Conservation (phyloP, 1,140 invertebrate genomes). For the Branchinecta lindahli region DNA sequence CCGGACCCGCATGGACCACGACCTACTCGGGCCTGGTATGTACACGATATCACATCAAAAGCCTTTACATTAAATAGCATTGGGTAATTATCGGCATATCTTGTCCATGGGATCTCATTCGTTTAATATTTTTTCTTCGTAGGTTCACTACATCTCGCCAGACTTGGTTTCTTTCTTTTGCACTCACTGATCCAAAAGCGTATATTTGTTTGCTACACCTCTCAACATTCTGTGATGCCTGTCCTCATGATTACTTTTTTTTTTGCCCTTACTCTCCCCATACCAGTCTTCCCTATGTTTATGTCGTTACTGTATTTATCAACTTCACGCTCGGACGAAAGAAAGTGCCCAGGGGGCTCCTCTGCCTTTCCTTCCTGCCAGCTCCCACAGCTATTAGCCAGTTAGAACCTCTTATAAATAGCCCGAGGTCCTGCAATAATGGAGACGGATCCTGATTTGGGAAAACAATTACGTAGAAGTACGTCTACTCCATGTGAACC, state of each 20-base stretch:
- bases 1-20: too few relatives aligned
- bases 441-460: not conserved
- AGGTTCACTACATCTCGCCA: not conserved
- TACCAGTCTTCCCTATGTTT: not conserved
- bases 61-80: too few relatives aligned
- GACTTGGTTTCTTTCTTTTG: not conserved
- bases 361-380: not conserved
- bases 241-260: not conserved
- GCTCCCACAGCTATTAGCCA: not conserved
- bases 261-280: not conserved
- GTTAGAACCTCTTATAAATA: constrained; percentile 7
- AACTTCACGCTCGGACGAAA: not conserved
- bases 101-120: too few relatives aligned
- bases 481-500: not conserved
- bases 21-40: too few relatives aligned
- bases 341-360: not conserved
- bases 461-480: not conserved
- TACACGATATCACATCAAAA: too few relatives aligned
- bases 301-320: not conserved
- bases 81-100: too few relatives aligned
- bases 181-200: not conserved
- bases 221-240: not conserved
- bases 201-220: not conserved
- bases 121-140: too few relatives aligned
- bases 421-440: constrained; percentile 4